Evolutionary conservation across 2,797 vertebrate species (phyloP), one percentile per base, ranked within the genome.

Genomic region (Gastrophryne carolinensis): DNA sequence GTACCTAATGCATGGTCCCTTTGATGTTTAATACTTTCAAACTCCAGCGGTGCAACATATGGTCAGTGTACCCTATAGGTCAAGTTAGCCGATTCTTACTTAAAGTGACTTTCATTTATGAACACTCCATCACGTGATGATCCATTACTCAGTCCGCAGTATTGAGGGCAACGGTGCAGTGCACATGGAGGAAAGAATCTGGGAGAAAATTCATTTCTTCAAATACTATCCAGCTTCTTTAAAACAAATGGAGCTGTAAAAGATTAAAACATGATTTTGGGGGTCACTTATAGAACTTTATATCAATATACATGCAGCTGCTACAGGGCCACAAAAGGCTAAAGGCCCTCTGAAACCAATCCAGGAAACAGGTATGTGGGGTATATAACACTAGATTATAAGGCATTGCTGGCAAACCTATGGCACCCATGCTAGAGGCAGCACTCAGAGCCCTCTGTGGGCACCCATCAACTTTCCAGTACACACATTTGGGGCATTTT

Each of bases 161-260:
- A 24, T 57, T 19, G n/a, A 58, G 29, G 37, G 11, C n/a, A 35
- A 27, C 8, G 12, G 41, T 49, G 3, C 13, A 49, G 27, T 23
- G n/a, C 19, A 53, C 7, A 6, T 50, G 62, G 9, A 65, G 62
- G 61, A 21, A 27, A 26, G 4, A 35, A 17, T 9, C 2, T 6
- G 15, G 2, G 4, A 13, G 8, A 7, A 23, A 54, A 12, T 1
- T 39, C 24, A 17, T 34, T 10, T 44, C 68, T 66, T 92, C 86
- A 91, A 82, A 92, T 89, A 80, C 86, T 91, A 72, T 92, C 90
- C 86, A 92, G 83, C 72, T 92, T 92, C 87, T 89, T 92, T 82
- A 92, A 84, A 73, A 92, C 79, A 81, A 86, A 92, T 7, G 91
- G 91, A 82, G 91, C 91, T 92, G 80, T 37, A 83, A 80, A 26